Evolutionary conservation across 2,113 vertebrate genomes (phyloP), one percentile per base, ranked within the genome.

Genomic region (Nothoprocta pentlandii): DNA sequence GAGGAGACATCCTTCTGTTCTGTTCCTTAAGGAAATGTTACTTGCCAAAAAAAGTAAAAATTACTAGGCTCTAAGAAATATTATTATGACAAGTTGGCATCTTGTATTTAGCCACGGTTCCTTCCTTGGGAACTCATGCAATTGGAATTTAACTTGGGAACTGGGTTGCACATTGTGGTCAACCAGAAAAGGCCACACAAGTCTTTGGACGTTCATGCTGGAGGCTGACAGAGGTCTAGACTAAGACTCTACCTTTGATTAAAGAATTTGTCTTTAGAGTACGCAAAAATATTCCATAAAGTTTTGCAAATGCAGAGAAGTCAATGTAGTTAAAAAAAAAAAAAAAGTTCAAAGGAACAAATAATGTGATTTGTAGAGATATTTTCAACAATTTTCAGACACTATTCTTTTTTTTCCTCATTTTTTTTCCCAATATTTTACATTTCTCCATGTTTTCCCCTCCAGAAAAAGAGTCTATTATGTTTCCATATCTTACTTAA

Each of bases 1-100:
- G 53, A 85, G 71, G 68, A 91, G 94, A 88, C 82, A 73, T 41
- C 64, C 82, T 91, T 95, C 90, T 95, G 53, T 46, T 77, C 68
- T 64, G 32, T 90, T 74, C 73, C 93, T 93, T 58, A 53, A 81
- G 90, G 87, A 96, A 90, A 94, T 80, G 70, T 75, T 96, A 90
- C 85, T 95, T 96, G 90, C 87, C 94, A 95, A 64, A 93, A 83
- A 83, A 56, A 70, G 80, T 93, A 76, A 64, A 68, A 92, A 44
- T 30, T 10, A 70, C 68, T 92, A 83, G 69, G 76, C 61, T 96
- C 54, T 81, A 76, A 82, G 80, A 90, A 95, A 83, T 80, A 93
- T 93, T 80, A 30, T 75, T 85, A 68, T 94, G 94, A 91, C 94
- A 92, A 80, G 61, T 71, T 91, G 87, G 90, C 89, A 94, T 89